phyloP scores from a whole-genome alignment of 2,888 invertebrate genomes.

The Colletes collaris region DNA sequence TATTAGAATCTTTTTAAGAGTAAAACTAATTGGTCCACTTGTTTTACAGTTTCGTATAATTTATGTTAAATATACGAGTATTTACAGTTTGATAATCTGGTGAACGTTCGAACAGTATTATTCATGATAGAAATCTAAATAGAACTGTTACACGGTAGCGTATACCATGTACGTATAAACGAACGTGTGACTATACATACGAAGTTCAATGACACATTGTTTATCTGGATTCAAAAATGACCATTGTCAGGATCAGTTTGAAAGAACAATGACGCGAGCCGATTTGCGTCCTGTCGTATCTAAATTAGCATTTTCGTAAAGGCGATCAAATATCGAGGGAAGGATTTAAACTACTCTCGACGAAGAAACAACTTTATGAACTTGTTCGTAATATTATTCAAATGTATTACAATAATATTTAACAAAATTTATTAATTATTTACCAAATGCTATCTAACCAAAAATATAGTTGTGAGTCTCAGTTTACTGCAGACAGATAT shows the following conservation, averaged over 20 bases:
- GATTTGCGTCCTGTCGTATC: slow-evolving; percentile 48
- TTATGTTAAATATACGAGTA: no score
- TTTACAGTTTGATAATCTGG: no score
- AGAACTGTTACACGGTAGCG: not conserved
- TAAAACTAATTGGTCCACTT: no score
- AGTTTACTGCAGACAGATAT: no score
- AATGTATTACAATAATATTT: no score
- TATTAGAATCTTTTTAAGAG: no score
- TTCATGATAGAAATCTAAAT: slow-evolving; percentile 8
- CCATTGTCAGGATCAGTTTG: slow-evolving; percentile 55
- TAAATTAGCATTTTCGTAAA: slow-evolving; percentile 61
- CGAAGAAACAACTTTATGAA: not conserved
- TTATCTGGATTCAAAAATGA: slow-evolving; percentile 53
- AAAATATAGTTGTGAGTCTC: no score
- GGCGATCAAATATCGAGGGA: slow-evolving; percentile 40
- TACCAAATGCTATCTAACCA: no score
- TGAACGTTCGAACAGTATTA: no score
- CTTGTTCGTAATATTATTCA: no score
- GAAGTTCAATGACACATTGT: slow-evolving; percentile 59
- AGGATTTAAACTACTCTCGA: slow-evolving; percentile 23
- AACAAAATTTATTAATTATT: no score
- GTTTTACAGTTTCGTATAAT: no score
- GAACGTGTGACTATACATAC: slow-evolving; percentile 7
- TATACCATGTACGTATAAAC: not conserved
- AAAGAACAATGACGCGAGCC: slow-evolving; percentile 57